Evolutionary conservation across 2,113 vertebrate genomes (phyloP).

Genomic region (Callopanchax toddi): DNA sequence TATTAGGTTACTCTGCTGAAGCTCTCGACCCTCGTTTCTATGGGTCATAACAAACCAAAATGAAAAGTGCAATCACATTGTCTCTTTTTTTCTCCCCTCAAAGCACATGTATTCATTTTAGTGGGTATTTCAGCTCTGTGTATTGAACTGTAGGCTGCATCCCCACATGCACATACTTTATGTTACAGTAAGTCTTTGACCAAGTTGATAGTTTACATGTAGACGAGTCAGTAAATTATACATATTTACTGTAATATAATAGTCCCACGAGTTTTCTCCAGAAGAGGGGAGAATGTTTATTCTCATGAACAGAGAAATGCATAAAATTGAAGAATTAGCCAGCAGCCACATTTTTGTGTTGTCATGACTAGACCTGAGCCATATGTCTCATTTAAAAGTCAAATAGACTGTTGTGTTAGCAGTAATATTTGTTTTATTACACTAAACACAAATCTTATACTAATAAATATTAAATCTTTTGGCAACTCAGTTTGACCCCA

Average conservation of each 20-base stretch:
- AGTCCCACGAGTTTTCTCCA: conserved; percentile 26
- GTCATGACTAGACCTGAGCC: conserved; percentile 62
- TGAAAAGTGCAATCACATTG: conserved; percentile 24
- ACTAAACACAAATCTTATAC: conserved; percentile 46
- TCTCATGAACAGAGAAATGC: no score
- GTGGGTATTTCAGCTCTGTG: conserved; percentile 5
- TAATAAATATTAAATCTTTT: conserved; percentile 57
- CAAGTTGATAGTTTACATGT: conserved; percentile 50
- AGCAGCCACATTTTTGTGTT: conserved; percentile 44
- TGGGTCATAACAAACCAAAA: conserved; percentile 26
- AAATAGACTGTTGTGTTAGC: conserved; percentile 47
- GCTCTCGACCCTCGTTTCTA: conserved; percentile 38
- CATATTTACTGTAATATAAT: conserved; percentile 28
- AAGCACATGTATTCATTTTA: conserved; percentile 14
- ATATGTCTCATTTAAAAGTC: conserved; percentile 48
- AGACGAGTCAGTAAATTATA: conserved; percentile 12
- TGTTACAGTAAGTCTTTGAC: conserved; percentile 49
- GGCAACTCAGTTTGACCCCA: conserved; percentile 32
- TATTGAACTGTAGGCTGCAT: conserved; percentile 9
- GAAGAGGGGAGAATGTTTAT: not conserved
- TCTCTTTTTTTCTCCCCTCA: conserved; percentile 12
- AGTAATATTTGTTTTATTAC: conserved; percentile 69
- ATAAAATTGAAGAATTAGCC: not conserved
- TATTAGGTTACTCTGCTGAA: conserved; percentile 58
- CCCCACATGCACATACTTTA: conserved; percentile 51